Evolutionary conservation across 2,797 vertebrate genomes (phyloP).

Genomic region (Crypturellus tataupa): DNA sequence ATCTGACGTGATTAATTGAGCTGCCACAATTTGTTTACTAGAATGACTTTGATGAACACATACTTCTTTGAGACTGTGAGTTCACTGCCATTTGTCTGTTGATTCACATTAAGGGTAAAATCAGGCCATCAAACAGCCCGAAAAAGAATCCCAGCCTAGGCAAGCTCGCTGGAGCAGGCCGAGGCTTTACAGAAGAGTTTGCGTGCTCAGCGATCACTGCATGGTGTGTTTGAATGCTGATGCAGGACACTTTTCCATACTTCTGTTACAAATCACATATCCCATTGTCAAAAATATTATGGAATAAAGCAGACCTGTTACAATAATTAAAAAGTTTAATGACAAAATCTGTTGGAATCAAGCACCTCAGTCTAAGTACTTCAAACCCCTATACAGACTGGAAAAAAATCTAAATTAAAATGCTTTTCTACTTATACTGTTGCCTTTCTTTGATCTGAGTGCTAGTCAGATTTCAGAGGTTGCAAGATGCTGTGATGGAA

Average conservation of each 20-base stretch:
- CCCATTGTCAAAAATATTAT: not conserved
- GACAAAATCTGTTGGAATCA: not conserved
- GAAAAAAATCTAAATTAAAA: not conserved
- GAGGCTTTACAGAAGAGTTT: not conserved
- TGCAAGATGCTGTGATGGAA: not conserved
- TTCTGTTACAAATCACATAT: not conserved
- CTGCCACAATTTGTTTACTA: conserved; percentile 38
- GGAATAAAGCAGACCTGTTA: not conserved
- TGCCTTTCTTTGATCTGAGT: not conserved
- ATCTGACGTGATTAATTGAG: conserved; percentile 37
- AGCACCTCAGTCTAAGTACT: not conserved
- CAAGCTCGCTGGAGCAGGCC: not conserved
- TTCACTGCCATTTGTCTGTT: conserved; percentile 12
- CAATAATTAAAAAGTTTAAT: not conserved
- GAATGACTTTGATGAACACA: conserved; percentile 58
- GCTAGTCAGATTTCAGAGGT: not conserved
- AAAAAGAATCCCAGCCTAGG: not conserved
- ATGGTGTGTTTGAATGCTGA: not conserved
- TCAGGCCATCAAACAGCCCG: conserved; percentile 26
- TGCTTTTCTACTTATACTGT: not conserved
- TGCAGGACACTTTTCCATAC: not conserved
- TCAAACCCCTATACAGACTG: not conserved
- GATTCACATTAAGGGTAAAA: conserved; percentile 40
- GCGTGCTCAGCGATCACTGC: not conserved
- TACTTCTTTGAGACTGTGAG: not conserved